Evolutionary conservation across 1,140 invertebrate genomes (phyloP).

Genomic region (Scylla paramamosain): DNA sequence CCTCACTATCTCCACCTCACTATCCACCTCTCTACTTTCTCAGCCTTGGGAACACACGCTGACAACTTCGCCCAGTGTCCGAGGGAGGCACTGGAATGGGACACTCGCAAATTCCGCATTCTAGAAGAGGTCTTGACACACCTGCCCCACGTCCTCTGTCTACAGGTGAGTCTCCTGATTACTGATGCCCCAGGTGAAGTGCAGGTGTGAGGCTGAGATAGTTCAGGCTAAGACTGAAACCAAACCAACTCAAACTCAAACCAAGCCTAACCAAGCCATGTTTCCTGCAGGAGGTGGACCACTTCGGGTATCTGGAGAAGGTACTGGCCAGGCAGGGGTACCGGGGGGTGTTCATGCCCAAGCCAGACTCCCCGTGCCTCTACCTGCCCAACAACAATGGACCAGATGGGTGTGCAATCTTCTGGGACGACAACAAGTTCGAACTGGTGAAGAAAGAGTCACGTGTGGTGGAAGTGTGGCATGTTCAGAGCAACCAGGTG

Average conservation of each 20-base stretch:
- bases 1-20: not conserved
- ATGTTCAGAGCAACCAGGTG: conserved; percentile 87
- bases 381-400: conserved; percentile 88
- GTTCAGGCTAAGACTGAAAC: not conserved
- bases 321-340: conserved; percentile 86
- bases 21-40: not conserved
- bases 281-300: conserved; percentile 86
- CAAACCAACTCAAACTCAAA: too few species aligned
- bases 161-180: conserved; percentile 84
- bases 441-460: conserved; percentile 84
- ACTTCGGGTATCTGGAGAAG: conserved; percentile 86
- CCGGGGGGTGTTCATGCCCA: conserved; percentile 87
- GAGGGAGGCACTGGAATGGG: conserved; percentile 86
- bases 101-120: conserved; percentile 85
- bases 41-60: conserved; percentile 86
- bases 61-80: conserved; percentile 89
- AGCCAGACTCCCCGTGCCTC: conserved; percentile 90
- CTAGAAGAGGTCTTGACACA: conserved; percentile 87
- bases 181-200: not conserved
- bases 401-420: conserved; percentile 90
- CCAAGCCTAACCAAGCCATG: not conserved
- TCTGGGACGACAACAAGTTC: conserved; percentile 85
- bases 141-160: conserved; percentile 87
- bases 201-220: too few species aligned
- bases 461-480: conserved; percentile 86